Conservation (phyloP, 2,113 vertebrate species). For the Urocitellus parryii region DNA sequence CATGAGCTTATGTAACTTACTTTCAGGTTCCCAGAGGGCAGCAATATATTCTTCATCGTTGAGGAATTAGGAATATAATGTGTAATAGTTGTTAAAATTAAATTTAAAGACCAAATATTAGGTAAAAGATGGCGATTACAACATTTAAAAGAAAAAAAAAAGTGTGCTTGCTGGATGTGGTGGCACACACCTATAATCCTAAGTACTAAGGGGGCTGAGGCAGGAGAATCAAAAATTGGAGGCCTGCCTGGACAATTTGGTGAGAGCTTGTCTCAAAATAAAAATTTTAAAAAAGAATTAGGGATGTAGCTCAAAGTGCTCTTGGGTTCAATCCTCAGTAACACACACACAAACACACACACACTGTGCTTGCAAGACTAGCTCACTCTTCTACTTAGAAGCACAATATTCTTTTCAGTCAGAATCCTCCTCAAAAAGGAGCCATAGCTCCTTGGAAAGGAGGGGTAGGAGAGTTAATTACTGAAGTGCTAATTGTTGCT, state of each 20-base stretch:
- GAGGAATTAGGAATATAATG: background rate
- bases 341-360: background rate
- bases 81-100: constrained; percentile 11
- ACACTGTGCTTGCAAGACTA: background rate
- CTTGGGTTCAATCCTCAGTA: background rate
- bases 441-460: background rate
- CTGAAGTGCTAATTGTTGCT: background rate
- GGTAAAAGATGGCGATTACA: constrained; percentile 10
- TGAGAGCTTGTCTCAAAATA: too few relatives aligned
- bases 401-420: background rate
- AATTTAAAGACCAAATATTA: constrained; percentile 1
- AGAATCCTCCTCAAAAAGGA: background rate
- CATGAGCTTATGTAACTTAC: background rate
- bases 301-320: background rate
- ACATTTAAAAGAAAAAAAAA: constrained; percentile 46
- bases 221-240: background rate
- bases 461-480: background rate
- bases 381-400: background rate
- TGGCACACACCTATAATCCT: background rate
- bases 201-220: background rate
- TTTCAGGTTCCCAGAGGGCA: background rate
- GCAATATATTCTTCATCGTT: background rate
- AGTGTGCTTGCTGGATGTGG: background rate
- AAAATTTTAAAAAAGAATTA: too few relatives aligned
- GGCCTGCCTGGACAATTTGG: background rate